Evolutionary conservation across 2,888 invertebrate genomes (phyloP), one percentile per base, ranked within the genome.

Genomic region (Cheilosia scutellata): DNA sequence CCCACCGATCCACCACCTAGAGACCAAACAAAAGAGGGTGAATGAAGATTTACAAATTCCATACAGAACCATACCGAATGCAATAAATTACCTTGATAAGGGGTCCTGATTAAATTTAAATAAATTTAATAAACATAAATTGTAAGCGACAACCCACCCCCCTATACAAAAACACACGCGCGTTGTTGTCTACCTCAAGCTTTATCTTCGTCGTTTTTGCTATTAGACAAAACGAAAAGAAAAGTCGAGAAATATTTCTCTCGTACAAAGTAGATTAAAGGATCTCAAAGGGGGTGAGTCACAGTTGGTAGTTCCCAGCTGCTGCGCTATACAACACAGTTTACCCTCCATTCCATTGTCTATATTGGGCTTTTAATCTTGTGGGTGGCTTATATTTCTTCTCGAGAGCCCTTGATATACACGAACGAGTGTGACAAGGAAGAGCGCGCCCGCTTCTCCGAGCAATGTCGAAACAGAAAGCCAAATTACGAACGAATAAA

Each of bases 61-160:
- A 82, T 79, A 82, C 62, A 87, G 82, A 88, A 82, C 86, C 86
- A 86, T 86, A 53, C 82, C 82, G 51, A 86, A 86, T 86, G 86
- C 76, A 86, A 86, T 86, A 82, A 77, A 86, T 86, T 86, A 86
- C 86, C 86, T 86, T 86, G 86, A 86, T 86, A 86, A 86, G 86
- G 86, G 86, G 86, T 77, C 29, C 90, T 91, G 91, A 91, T 91
- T 91, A 91, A 91, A 91, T 91, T 91, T 91, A 91, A 91, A 91
- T 91, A 91, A 91, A 91, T 91, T 92, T 91, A 91, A 91, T 91
- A 91, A 91, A 90, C 91, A 91, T 91, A 91, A 91, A 91, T 91
- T 91, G 89, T 90, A 88, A 89, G 89, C 90, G 90, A 88, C 84
- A 62, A 53, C 27, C 66, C 55, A 77, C 58, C 31, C 76, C 82